Evolutionary conservation across 2,888 invertebrate genomes (phyloP).

Genomic region (Helicoverpa assulta): DNA sequence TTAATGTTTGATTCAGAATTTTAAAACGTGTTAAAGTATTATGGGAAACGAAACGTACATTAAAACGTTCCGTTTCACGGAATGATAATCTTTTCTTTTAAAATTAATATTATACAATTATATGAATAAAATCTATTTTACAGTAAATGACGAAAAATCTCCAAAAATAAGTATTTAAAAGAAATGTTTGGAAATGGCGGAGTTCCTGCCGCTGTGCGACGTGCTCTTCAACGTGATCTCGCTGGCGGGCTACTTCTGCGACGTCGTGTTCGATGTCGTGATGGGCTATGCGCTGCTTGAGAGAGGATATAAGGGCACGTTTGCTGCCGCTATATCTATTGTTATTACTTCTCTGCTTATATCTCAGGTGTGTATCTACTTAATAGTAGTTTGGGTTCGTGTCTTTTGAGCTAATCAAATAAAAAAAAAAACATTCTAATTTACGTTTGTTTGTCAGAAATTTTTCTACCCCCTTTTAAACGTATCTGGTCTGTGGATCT

Average conservation of each 20-base stretch:
- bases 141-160: conserved; percentile 63
- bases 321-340: conserved; percentile 92
- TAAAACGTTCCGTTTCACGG: conserved; percentile 25
- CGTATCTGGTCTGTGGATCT: too few species aligned
- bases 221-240: conserved; percentile 97
- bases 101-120: conserved; percentile 1
- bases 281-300: conserved; percentile 95
- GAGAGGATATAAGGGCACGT: conserved; percentile 91
- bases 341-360: conserved; percentile 93
- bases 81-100: conserved; percentile 33
- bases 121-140: conserved; percentile 32
- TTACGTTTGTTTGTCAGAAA: too few species aligned
- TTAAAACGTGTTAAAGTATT: background rate
- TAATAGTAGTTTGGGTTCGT: background rate
- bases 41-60: conserved; percentile 26
- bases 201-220: conserved; percentile 97
- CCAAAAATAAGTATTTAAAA: conserved; percentile 62
- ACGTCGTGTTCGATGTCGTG: conserved; percentile 96
- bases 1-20: background rate
- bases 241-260: conserved; percentile 96
- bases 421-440: too few species aligned
- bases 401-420: conserved; percentile 5
- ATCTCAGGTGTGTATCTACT: conserved; percentile 90
- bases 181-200: conserved; percentile 91
- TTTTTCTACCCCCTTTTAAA: too few species aligned